Evolutionary conservation across 2,888 invertebrate genomes (phyloP).

Genomic region (Alloscopus bannaensis): DNA sequence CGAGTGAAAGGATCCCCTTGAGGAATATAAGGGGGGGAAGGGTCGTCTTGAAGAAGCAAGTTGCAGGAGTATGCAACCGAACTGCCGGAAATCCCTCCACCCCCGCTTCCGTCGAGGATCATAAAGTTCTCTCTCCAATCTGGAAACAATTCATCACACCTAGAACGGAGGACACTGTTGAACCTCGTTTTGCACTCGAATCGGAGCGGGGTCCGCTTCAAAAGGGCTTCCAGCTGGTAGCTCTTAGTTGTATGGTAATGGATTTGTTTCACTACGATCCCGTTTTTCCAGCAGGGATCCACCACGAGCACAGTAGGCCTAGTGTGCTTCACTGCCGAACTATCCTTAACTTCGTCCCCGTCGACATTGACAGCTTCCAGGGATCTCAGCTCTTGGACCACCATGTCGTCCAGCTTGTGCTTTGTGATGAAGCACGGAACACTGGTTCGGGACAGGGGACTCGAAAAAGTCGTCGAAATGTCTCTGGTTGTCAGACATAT

Average conservation of each 20-base stretch:
- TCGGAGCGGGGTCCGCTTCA: conserved; percentile 53
- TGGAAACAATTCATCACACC: conserved; percentile 52
- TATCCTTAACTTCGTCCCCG: background rate
- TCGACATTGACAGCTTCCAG: conserved; percentile 3
- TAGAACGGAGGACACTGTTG: conserved; percentile 35
- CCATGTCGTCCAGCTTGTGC: conserved; percentile 32
- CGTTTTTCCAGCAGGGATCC: conserved; percentile 63
- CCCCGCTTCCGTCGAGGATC: conserved; percentile 62
- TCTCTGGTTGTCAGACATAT: conserved; percentile 29
- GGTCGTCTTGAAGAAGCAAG: conserved; percentile 11
- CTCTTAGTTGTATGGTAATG: conserved; percentile 38
- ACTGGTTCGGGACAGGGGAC: conserved; percentile 32
- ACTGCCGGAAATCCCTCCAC: no score
- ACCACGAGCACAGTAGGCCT: conserved; percentile 53
- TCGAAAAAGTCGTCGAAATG: conserved; percentile 31
- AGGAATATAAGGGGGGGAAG: background rate
- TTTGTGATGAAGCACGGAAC: conserved; percentile 44
- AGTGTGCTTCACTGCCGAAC: no score
- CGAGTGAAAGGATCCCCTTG: conserved; percentile 20
- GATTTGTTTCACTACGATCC: conserved; percentile 51
- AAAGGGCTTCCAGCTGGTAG: conserved; percentile 31
- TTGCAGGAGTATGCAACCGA: no score
- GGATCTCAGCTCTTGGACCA: conserved; percentile 6
- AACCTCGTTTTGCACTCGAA: conserved; percentile 66
- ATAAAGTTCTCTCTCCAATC: conserved; percentile 30